phyloP scores from a whole-genome alignment of 2,113 vertebrate genomes.

The Pelodiscus sinensis region DNA sequence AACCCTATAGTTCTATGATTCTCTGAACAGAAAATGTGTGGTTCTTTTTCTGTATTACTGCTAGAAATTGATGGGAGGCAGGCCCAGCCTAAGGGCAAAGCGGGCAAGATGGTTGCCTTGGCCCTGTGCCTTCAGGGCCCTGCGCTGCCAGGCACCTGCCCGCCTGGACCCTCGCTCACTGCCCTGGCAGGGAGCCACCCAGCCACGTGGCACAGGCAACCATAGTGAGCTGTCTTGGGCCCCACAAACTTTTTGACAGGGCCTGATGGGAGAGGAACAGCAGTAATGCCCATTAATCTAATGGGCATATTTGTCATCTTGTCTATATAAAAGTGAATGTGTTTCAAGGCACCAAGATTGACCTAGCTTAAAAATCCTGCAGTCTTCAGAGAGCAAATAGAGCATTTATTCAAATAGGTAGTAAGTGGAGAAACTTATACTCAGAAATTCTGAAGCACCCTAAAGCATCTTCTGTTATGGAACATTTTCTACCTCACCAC shows the following conservation, averaged over 20 bases:
- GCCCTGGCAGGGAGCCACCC: too few relatives aligned
- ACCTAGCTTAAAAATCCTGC: not conserved
- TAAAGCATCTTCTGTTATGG: not conserved
- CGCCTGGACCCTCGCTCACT: too few relatives aligned
- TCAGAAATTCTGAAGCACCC: not conserved
- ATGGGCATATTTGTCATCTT: not conserved
- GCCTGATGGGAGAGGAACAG: fast-evolving
- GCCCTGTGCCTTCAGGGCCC: too few relatives aligned
- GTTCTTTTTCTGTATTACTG: not conserved
- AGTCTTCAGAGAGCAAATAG: not conserved
- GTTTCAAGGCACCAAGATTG: not conserved
- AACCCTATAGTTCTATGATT: not conserved
- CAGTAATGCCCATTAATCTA: not conserved
- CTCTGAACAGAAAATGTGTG: not conserved
- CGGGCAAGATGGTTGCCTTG: too few relatives aligned
- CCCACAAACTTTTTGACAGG: too few relatives aligned
- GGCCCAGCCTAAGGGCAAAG: too few relatives aligned
- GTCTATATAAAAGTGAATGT: not conserved
- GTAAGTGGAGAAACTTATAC: not conserved
- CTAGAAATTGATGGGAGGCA: fast-evolving
- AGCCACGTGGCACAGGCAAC: too few relatives aligned
- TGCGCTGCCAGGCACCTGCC: too few relatives aligned
- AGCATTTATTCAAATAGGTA: not conserved
- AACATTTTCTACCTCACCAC: not conserved
- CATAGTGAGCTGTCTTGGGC: too few relatives aligned